Base-by-base conservation (phyloP, 2,888 invertebrate species). In the Ypsolopha sequella region DNA sequence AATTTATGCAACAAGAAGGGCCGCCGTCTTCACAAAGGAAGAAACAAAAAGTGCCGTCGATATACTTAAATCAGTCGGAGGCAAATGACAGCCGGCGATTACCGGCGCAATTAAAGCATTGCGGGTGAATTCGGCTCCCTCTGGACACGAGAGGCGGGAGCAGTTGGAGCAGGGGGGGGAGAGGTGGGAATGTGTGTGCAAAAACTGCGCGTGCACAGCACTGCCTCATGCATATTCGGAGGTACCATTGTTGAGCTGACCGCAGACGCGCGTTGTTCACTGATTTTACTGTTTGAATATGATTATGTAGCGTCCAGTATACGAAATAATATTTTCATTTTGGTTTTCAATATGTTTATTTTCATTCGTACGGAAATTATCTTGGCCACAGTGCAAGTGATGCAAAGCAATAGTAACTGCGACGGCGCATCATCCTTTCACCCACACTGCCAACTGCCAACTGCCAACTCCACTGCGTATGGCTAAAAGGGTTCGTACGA, bases 71-170 rank as follows among this genome's bases (percentile, higher is more conserved):
- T 65, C 70, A 63, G 61, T 61, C 61, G 57, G 62, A 66, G 66
- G 67, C 72, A 73, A 73, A 73, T 72, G 70, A 66, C 67, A 64
- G 63, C 53, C 62, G 59, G 60, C 63, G 70, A 72, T 72, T 70
- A 66, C 62, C 24, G 14, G 60, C 45, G 67, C 70, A 71, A 73
- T 70, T 70, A 70, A 61, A 57, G 55, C 49, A 24, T 50, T 52
- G 14, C 36, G 36, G 36, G 51, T 51, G 24, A 48, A 50, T 52
- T 36, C 46, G 55, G 55, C 59, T 50, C 49, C 51, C 43, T 24
- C 24, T 24, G 24, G 24, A 24, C 24, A 24, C 24, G 24, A 24
- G 24, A 24, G 53, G 53, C 13, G 50, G 55, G 55, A 52, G 44
- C 52, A 50, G 51, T 50, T 48, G 53, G 44, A n/a, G n/a, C n/a